Evolutionary conservation across 2,113 vertebrate genomes (phyloP), one percentile per base, ranked within the genome.

Genomic region (Ophthalmolycus amberensis): DNA sequence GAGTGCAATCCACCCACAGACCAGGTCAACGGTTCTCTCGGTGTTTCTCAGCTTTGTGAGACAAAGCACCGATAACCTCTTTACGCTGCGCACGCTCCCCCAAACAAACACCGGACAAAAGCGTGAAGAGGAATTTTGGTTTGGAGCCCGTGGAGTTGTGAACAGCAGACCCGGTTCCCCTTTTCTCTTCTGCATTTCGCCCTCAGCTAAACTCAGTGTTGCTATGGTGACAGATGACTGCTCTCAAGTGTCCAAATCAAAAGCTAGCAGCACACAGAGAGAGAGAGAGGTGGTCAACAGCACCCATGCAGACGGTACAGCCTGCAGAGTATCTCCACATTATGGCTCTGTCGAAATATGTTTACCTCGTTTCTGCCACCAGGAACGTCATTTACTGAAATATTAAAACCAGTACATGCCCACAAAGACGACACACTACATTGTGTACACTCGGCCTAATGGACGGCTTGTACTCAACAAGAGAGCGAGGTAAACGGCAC

Each of bases 221-320:
- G 85, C 84, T n/a, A 87, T 90, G 82, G 88, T 60, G 80, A 89
- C 84, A 85, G 82, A 88, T 83, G 60, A 64, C 77, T 42, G 46
- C 69, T 77, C 65, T 15, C 44, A 50, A 81, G 78, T 79, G 80
- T 78, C 83, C 71, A 52, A 82, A 73, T 82, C 81, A 69, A 75
- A 32, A 75, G 78, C 71, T 22, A 48, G 62, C 3, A 46, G 79
- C 82, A 37, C 16, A 60, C 46, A 14, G 29, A 32, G 32, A 32
- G 32, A 32, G 25, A 67, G 64, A 75, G 0, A 37, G 38, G 63
- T 63, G 67, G 71, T 63, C 54, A 58, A 37, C 56, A 20, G 48
- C 22, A 22, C 8, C 44, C 22, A 34, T 44, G 80, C 32, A 42
- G 65, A 58, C 52, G 69, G 38, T 16, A 71, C 40, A 77, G 46